Evolutionary conservation across 2,888 invertebrate species (phyloP).

Genomic region (Tethea ocularis): DNA sequence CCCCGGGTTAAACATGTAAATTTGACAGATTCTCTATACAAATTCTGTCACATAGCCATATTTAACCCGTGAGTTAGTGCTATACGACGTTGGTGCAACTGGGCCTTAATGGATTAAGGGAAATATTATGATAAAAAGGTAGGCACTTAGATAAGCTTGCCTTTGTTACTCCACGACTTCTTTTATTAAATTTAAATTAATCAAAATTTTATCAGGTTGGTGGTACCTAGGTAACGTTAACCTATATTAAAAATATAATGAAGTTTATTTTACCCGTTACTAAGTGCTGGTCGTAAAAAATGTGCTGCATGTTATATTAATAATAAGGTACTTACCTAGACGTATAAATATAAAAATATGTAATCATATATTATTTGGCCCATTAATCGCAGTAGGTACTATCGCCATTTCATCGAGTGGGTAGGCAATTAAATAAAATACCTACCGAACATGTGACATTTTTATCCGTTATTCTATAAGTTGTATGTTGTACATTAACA

Average conservation of each 20-base stretch:
- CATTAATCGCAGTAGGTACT: conserved; percentile 36
- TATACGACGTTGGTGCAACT: no score
- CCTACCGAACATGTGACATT: conserved; percentile 41
- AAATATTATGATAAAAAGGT: background rate
- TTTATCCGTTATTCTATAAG: conserved; percentile 50
- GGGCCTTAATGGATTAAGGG: background rate
- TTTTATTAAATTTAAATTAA: background rate
- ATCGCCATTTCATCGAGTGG: conserved; percentile 39
- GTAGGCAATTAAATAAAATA: conserved; percentile 50
- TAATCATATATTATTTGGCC: conserved; percentile 12
- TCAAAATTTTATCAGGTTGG: background rate
- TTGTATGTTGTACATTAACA: conserved; percentile 60
- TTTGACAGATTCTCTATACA: no score
- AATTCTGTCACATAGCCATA: no score
- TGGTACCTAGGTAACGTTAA: background rate
- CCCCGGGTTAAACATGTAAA: no score
- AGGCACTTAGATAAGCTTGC: background rate
- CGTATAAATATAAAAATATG: conserved; percentile 5
- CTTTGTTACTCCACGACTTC: background rate
- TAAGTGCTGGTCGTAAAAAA: background rate
- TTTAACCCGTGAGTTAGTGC: no score
- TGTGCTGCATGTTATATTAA: background rate
- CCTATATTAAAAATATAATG: background rate
- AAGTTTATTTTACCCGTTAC: background rate
- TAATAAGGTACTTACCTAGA: background rate